Evolutionary conservation across 2,888 invertebrate genomes (phyloP).

Genomic region (Chaitophorus viminalis): DNA sequence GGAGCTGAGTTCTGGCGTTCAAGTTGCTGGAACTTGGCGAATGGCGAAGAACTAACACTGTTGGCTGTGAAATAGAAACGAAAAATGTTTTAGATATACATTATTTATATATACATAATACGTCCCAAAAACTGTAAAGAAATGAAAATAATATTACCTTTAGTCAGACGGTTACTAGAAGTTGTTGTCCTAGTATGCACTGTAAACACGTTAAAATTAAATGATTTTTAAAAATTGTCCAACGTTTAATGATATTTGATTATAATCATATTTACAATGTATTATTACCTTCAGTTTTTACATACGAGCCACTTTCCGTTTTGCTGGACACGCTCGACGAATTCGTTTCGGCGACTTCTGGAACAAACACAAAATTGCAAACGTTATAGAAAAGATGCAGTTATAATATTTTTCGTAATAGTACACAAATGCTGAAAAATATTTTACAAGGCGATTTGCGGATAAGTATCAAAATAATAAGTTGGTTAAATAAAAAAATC

Average conservation of each 20-base stretch:
- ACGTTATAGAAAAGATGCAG: neutral
- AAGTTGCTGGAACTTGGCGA: constrained; percentile 91
- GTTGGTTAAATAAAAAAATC: neutral
- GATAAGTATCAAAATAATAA: neutral
- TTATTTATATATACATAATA: too few relatives aligned
- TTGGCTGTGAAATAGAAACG: constrained; percentile 69
- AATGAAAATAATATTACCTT: constrained; percentile 65
- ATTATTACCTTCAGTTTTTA: constrained; percentile 51
- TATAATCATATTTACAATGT: neutral
- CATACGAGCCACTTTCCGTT: constrained; percentile 45
- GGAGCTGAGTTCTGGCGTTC: constrained; percentile 87
- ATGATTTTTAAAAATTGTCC: neutral
- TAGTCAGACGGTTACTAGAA: constrained; percentile 65
- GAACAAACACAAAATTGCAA: constrained; percentile 36
- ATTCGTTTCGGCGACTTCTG: constrained; percentile 43
- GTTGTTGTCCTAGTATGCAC: constrained; percentile 65
- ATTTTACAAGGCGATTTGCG: neutral
- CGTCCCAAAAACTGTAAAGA: too few relatives aligned
- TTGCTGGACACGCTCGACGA: constrained; percentile 43
- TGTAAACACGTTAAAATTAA: constrained; percentile 65
- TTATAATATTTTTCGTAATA: neutral
- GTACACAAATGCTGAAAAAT: constrained; percentile 21
- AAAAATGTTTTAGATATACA: constrained; percentile 1
- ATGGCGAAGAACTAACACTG: constrained; percentile 81
- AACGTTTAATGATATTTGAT: neutral